phyloP scores from a whole-genome alignment of 2,797 vertebrate species.

The Novumbra hubbsi region DNA sequence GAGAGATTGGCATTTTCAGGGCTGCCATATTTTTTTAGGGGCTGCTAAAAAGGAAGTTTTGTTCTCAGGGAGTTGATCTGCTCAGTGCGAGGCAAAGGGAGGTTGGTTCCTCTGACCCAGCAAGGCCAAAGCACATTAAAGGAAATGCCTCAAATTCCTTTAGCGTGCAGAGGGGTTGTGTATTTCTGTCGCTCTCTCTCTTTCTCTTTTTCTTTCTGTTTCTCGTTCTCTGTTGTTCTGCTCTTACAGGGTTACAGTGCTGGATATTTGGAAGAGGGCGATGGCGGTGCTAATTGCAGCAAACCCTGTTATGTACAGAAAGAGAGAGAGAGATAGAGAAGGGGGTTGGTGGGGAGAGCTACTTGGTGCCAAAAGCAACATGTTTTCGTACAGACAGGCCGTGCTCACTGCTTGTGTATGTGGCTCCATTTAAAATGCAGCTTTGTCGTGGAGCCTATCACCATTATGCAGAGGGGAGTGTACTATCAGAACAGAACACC shows the following conservation, averaged over 20 bases:
- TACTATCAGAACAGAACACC: neutral
- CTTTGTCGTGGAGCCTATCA: neutral
- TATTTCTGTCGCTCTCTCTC: neutral
- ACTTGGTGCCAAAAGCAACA: slow-evolving; percentile 64
- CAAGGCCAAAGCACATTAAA: slow-evolving; percentile 69
- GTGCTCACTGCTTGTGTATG: neutral
- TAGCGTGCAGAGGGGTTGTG: slow-evolving; percentile 31
- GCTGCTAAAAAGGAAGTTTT: slow-evolving; percentile 2
- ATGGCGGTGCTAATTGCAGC: slow-evolving; percentile 44
- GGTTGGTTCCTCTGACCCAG: slow-evolving; percentile 64
- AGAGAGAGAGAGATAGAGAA: slow-evolving; percentile 31
- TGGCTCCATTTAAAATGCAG: neutral
- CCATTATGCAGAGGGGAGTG: neutral
- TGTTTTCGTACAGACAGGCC: slow-evolving; percentile 49
- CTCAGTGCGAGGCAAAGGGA: slow-evolving; percentile 4
- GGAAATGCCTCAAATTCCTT: slow-evolving; percentile 86
- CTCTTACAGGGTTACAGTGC: neutral
- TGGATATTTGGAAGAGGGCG: slow-evolving; percentile 66
- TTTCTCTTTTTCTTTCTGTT: slow-evolving; percentile 45
- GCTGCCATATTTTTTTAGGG: neutral
- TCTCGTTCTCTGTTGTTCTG: slow-evolving; percentile 71
- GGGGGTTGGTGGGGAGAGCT: slow-evolving; percentile 23
- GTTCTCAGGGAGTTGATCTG: slow-evolving; percentile 9
- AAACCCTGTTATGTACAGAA: neutral
- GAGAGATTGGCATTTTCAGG: neutral